A percentile compares a stretch with the other conserved stretches of the same genome.
Evolutionary conservation across 2,113 vertebrate genomes (phyloP).

Genomic region (Phyllostomus hastatus): DNA sequence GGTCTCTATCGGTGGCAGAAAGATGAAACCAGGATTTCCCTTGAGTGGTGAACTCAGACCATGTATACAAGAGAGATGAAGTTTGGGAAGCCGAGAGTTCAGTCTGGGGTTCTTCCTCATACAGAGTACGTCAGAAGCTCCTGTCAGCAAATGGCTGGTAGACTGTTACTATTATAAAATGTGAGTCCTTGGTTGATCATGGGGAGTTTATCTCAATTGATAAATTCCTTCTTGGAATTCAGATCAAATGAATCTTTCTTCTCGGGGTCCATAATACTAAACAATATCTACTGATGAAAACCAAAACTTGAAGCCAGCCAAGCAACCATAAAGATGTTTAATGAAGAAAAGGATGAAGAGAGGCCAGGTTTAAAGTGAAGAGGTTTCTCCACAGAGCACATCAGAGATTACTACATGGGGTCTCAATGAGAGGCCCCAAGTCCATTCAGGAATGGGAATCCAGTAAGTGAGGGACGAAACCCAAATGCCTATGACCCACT

Average conservation of each 20-base stretch:
- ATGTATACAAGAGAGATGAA: neutral
- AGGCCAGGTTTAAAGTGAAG: neutral
- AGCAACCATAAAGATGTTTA: neutral
- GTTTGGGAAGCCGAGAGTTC: neutral
- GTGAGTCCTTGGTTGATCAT: neutral
- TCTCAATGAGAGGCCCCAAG: neutral
- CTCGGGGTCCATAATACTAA: neutral
- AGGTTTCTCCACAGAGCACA: neutral
- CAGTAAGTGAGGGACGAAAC: neutral
- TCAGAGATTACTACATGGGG: accelerated
- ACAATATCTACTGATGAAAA: neutral
- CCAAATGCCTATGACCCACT: neutral
- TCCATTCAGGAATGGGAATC: neutral
- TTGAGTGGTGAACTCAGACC: neutral
- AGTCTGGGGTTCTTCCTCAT: neutral
- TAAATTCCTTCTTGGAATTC: neutral
- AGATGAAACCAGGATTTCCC: neutral
- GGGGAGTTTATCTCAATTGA: neutral
- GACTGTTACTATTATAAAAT: neutral
- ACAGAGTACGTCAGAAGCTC: neutral
- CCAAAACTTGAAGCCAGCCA: neutral
- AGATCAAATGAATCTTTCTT: neutral
- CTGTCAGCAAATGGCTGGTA: neutral
- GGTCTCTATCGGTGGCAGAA: neutral
- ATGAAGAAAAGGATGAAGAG: neutral